Conservation (phyloP, 2,888 invertebrate species). For the Morinoia aosen region DNA sequence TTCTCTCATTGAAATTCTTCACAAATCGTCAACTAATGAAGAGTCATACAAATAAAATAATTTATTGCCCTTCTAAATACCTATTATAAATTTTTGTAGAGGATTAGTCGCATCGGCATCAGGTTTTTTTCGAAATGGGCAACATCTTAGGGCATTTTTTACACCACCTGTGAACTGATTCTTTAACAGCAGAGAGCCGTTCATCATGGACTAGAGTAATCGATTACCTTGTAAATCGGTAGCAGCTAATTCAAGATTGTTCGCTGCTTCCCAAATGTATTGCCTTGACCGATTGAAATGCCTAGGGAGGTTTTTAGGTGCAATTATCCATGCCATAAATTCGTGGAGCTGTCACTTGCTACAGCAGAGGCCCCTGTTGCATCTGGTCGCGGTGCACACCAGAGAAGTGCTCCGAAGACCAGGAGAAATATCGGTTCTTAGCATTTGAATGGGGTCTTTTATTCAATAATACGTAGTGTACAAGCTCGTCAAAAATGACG, state of each 20-base stretch:
- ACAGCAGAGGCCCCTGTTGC: background rate
- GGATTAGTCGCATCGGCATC: background rate
- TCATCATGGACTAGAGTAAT: background rate
- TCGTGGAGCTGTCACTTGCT: background rate
- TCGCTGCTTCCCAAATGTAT: conserved; percentile 6
- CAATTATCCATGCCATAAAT: conserved; percentile 12
- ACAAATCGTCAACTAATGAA: background rate
- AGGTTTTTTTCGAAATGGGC: background rate
- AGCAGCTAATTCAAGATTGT: conserved; percentile 37
- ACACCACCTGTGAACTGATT: background rate
- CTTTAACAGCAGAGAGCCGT: background rate
- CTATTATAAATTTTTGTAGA: background rate
- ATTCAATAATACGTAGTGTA: background rate
- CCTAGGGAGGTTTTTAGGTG: background rate
- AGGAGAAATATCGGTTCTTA: background rate
- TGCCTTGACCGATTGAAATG: conserved; percentile 18
- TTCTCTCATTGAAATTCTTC: background rate
- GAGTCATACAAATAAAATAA: background rate
- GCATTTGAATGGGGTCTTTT: background rate
- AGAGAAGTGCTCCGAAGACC: background rate
- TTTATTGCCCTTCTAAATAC: background rate
- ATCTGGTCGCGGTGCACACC: background rate
- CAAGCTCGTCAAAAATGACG: too few species aligned
- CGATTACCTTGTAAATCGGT: background rate
- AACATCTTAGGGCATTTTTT: background rate